Evolutionary conservation across 2,113 vertebrate genomes (phyloP).

Genomic region (Ailurus styani): DNA sequence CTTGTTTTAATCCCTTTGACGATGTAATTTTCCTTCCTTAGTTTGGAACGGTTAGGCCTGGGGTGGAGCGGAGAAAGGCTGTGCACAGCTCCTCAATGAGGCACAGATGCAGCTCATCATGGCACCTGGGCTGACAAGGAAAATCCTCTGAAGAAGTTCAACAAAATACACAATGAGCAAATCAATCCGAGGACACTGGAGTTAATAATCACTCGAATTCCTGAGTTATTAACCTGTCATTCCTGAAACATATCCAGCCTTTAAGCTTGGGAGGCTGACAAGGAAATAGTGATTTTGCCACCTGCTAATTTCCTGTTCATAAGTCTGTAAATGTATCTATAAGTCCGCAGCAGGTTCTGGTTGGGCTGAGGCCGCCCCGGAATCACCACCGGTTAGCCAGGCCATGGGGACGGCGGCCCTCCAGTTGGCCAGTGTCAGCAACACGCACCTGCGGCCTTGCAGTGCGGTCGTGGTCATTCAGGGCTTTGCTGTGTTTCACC

Average conservation of each 20-base stretch:
- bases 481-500: neutral
- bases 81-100: slow-evolving; percentile 39
- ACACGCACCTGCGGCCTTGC: slow-evolving; percentile 11
- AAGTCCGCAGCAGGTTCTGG: accelerated
- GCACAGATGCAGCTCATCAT: slow-evolving; percentile 25
- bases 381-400: accelerated
- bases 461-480: accelerated
- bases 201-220: slow-evolving; percentile 33
- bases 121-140: slow-evolving; percentile 55
- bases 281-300: neutral
- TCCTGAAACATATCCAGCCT: slow-evolving; percentile 14
- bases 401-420: neutral
- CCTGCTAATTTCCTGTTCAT: neutral
- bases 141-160: slow-evolving; percentile 32
- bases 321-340: neutral
- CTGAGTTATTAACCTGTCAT: slow-evolving; percentile 55
- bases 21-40: slow-evolving; percentile 32
- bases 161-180: slow-evolving; percentile 5
- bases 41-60: slow-evolving; percentile 20
- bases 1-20: slow-evolving; percentile 54
- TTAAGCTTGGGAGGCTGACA: neutral
- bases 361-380: neutral
- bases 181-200: slow-evolving; percentile 47
- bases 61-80: slow-evolving; percentile 42
- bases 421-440: neutral